Conservation (phyloP, 2,888 invertebrate genomes). For the Mycogona germanica region DNA sequence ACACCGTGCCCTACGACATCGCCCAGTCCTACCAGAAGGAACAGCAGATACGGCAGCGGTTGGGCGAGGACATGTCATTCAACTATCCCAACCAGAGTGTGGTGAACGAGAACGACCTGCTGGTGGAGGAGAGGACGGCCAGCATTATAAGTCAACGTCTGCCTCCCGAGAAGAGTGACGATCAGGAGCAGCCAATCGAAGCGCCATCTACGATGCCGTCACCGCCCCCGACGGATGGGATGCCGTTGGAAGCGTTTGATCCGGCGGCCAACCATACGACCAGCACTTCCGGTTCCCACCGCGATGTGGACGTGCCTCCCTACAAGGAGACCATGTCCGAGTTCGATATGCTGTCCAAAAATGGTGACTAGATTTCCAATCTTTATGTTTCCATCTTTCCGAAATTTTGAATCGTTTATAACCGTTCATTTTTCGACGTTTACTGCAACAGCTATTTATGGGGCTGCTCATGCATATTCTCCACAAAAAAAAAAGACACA, state of each 20-base stretch:
- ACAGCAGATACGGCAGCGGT: slow-evolving; percentile 50
- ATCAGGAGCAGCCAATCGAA: not conserved
- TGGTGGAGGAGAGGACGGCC: slow-evolving; percentile 1
- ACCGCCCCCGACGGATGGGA: not conserved
- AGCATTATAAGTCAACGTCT: not conserved
- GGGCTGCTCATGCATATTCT: too few relatives aligned
- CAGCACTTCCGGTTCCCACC: too few relatives aligned
- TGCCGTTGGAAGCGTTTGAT: not conserved
- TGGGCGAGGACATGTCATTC: slow-evolving; percentile 21
- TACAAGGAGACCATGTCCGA: slow-evolving; percentile 38
- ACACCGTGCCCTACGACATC: slow-evolving; percentile 65
- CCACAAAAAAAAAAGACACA: too few relatives aligned
- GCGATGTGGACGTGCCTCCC: too few relatives aligned
- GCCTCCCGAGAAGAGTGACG: not conserved
- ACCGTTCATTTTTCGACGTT: too few relatives aligned
- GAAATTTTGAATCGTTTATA: too few relatives aligned
- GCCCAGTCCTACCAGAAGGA: slow-evolving; percentile 75
- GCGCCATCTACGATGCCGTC: not conserved
- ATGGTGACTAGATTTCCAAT: slow-evolving; percentile 37
- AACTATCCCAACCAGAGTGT: slow-evolving; percentile 22
- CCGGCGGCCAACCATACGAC: too few relatives aligned
- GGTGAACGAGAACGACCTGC: slow-evolving; percentile 6
- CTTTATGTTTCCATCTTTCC: not conserved
- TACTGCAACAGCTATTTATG: too few relatives aligned
- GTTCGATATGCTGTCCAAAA: slow-evolving; percentile 45